A percentile compares a stretch with the other conserved stretches of the same genome.
Evolutionary conservation across 2,113 vertebrate genomes (phyloP).

Genomic region (Tursiops truncatus): DNA sequence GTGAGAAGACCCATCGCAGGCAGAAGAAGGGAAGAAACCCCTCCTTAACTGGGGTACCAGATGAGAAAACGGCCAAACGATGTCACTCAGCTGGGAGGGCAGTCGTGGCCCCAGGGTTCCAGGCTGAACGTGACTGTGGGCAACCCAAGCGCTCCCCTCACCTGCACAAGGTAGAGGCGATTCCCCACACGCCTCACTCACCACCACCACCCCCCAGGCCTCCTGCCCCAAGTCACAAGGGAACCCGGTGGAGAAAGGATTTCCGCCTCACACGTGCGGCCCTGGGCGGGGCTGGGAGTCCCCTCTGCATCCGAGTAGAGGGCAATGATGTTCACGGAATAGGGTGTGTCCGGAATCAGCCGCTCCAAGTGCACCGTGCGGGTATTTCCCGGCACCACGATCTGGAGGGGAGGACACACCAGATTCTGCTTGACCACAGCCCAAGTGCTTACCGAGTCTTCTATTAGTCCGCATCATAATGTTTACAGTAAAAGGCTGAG

Average conservation of each 20-base stretch:
- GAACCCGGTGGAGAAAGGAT: neutral
- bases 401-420: constrained; percentile 81
- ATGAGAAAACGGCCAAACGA: neutral
- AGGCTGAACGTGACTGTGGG: neutral
- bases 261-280: constrained; percentile 90
- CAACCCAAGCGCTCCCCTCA: neutral
- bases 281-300: constrained; percentile 84
- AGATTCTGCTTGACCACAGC: constrained; percentile 15
- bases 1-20: neutral
- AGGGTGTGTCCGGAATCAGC: constrained; percentile 92
- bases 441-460: neutral
- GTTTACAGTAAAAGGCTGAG: constrained; percentile 29
- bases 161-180: neutral
- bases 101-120: neutral
- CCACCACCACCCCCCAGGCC: neutral
- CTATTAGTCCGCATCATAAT: neutral
- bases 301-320: constrained; percentile 93
- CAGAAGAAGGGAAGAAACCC: neutral
- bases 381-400: constrained; percentile 90
- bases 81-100: neutral
- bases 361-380: constrained; percentile 91
- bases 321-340: constrained; percentile 89
- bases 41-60: neutral
- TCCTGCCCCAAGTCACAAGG: neutral
- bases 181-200: neutral